Evolutionary conservation across 1,140 invertebrate species (phyloP).

Genomic region (Drosophila oshimai): DNA sequence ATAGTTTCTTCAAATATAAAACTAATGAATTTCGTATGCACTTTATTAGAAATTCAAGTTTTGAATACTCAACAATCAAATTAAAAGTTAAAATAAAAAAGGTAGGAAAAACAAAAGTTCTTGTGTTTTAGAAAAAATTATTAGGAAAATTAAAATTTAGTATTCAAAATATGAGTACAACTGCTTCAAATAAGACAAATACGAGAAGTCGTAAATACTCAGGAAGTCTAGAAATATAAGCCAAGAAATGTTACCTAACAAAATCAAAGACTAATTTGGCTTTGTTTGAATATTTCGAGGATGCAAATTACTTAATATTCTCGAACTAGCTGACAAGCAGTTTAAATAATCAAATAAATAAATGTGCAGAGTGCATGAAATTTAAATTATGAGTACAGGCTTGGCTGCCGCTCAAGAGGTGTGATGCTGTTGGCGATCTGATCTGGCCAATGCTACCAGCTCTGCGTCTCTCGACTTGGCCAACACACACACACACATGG

Average conservation of each 20-base stretch:
- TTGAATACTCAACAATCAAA: no score
- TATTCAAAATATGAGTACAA: no score
- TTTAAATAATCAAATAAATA: slow-evolving; percentile 50
- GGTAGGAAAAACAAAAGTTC: no score
- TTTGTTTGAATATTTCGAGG: neutral
- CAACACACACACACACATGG: slow-evolving; percentile 11
- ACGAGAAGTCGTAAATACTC: neutral
- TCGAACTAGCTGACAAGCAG: slow-evolving; percentile 18
- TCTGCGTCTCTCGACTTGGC: neutral
- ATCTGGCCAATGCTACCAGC: slow-evolving; percentile 25
- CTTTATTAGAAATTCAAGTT: no score
- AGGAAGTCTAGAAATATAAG: slow-evolving; percentile 9
- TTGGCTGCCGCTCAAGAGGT: slow-evolving; percentile 31
- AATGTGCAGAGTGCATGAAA: slow-evolving; percentile 19
- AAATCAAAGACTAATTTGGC: neutral
- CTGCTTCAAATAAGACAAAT: neutral
- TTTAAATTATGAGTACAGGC: slow-evolving; percentile 29
- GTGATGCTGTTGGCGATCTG: slow-evolving; percentile 23
- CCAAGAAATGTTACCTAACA: no score
- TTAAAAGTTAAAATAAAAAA: no score
- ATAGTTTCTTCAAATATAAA: neutral
- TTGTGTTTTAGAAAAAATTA: no score
- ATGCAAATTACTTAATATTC: slow-evolving; percentile 31
- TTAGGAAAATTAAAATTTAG: no score
- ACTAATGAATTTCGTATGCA: neutral